Evolutionary conservation across 2,113 vertebrate genomes (phyloP).

Genomic region (Rutilus rutilus): DNA sequence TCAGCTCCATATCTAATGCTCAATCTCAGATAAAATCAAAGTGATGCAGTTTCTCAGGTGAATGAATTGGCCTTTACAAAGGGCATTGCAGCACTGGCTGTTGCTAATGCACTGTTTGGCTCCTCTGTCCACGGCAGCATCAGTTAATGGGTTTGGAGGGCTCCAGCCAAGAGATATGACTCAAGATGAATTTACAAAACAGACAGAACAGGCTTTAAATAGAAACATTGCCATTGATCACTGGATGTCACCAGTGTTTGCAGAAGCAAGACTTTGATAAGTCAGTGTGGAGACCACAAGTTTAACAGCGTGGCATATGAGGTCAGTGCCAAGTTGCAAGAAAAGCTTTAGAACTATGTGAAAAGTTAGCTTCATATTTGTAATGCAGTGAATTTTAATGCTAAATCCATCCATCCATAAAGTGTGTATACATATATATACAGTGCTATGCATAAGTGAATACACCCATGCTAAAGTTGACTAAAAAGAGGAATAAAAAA

Average conservation of each 20-base stretch:
- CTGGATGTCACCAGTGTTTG: background rate
- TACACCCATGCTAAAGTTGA: too few species aligned
- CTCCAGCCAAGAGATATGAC: slow-evolving; percentile 44
- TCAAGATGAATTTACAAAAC: slow-evolving; percentile 33
- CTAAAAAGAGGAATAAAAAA: too few species aligned
- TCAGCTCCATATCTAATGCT: slow-evolving; percentile 3
- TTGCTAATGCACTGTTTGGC: slow-evolving; percentile 28
- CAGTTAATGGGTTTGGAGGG: slow-evolving; percentile 41
- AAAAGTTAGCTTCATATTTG: too few species aligned
- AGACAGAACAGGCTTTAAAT: slow-evolving; percentile 14
- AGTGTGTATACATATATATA: too few species aligned
- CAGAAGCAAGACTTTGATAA: slow-evolving; percentile 11
- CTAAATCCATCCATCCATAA: too few species aligned
- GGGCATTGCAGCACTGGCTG: background rate
- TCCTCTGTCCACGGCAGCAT: slow-evolving; percentile 15
- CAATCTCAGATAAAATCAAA: background rate
- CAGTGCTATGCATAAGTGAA: too few species aligned
- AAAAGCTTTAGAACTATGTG: too few species aligned
- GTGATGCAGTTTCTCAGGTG: slow-evolving; percentile 1
- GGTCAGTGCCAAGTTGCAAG: too few species aligned
- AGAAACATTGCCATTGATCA: slow-evolving; percentile 13
- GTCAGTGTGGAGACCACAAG: background rate
- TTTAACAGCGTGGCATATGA: background rate
- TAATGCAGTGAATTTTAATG: too few species aligned
- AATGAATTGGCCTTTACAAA: slow-evolving; percentile 31